Base-by-base conservation (phyloP, 2,797 vertebrate genomes). In the Acipenser oxyrinchus region DNA sequence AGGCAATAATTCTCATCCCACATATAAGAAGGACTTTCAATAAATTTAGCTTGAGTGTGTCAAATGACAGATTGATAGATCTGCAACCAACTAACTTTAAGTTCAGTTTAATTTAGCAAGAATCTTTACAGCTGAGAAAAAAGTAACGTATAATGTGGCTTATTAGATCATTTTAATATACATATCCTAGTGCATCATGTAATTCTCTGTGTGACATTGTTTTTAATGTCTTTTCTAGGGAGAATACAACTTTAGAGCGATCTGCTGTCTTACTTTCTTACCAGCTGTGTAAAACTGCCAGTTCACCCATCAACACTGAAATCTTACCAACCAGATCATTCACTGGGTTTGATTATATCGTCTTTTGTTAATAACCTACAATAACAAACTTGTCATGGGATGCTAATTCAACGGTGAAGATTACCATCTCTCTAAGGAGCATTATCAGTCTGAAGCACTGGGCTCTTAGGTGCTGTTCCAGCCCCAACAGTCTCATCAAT, bases 241-340 rank as follows among this genome's bases (percentile, higher is more conserved):
- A 52, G 62, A 61, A 10, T 60, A 67, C 50, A 51, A 49, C 51
- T 15, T 18, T 12, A 50, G 53, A n/a, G 18, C 48, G 48, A 53
- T 18, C 63, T 55, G 68, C 49, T 49, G 60, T 18, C 60, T 9
- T 62, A 50, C 49, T 65, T 23, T 57, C 50, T 61, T 52, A 68
- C 70, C 70, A 68, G 70, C 66, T 71, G 48, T 50, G 63, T 61
- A 51, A 48, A 67, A 68, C 70, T 71, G 70, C 70, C 66, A 71
- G 63, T 60, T 51, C 55, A 59, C 37, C 53, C 12, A 59, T 58
- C 57, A 48, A 68, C 48, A 13, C 62, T 53, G 49, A 62, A 65
- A 63, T 62, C 49, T 63, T 61, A 59, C 48, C 37, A 37, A 63
- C 59, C 18, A 15, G 63, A 50, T 53, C 60, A 57, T 49, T 9